Conservation (phyloP, 1,140 invertebrate species). For the Leptoteleia sp. region DNA sequence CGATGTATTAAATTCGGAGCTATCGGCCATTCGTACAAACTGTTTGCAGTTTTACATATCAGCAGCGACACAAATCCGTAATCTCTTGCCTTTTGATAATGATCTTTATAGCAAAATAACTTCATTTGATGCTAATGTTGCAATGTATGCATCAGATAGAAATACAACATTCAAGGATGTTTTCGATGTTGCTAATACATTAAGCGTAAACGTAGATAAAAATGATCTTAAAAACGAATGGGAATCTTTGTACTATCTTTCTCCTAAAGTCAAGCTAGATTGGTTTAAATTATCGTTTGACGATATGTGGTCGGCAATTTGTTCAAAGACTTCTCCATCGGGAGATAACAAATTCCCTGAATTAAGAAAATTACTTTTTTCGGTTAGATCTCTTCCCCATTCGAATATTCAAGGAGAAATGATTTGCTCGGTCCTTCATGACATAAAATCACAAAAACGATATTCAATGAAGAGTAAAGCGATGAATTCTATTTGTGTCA, state of each 20-base stretch:
- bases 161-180: neutral
- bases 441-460: slow-evolving; percentile 27
- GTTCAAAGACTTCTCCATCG: neutral
- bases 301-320: slow-evolving; percentile 28
- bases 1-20: neutral
- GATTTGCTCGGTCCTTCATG: slow-evolving; percentile 33
- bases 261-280: no score
- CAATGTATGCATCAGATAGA: slow-evolving; percentile 8
- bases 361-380: neutral
- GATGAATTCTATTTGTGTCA: slow-evolving; percentile 29
- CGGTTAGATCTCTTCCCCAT: slow-evolving; percentile 35
- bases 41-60: slow-evolving; percentile 27
- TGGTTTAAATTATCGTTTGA: slow-evolving; percentile 10
- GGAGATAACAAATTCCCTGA: slow-evolving; percentile 22
- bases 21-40: neutral
- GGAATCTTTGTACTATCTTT: slow-evolving; percentile 13
- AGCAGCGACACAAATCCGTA: slow-evolving; percentile 1
- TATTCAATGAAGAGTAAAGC: slow-evolving; percentile 4
- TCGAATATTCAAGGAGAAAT: slow-evolving; percentile 43
- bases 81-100: neutral
- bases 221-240: slow-evolving; percentile 13
- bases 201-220: neutral
- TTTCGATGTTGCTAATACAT: neutral
- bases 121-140: neutral
- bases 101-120: neutral